Conservation (phyloP, 2,888 invertebrate genomes). For the Nezara viridula region DNA sequence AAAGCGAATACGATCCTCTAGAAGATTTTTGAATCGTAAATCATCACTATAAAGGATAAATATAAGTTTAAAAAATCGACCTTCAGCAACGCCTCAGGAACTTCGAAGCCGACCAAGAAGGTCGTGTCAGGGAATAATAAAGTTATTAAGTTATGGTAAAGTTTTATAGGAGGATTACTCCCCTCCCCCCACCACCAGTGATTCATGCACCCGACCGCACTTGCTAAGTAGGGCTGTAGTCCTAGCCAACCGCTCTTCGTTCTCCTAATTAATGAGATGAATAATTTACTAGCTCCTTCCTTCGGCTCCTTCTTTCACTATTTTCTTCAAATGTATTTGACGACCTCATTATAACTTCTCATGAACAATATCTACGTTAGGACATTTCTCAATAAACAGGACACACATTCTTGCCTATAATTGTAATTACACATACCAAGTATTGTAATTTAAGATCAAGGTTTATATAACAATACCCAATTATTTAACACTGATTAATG, state of each 20-base stretch:
- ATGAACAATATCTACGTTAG: too few relatives aligned
- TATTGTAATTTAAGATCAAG: too few relatives aligned
- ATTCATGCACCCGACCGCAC: slow-evolving; percentile 5
- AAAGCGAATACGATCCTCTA: too few relatives aligned
- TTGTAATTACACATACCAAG: too few relatives aligned
- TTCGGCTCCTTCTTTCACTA: background rate
- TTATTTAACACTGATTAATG: too few relatives aligned
- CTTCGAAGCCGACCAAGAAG: background rate
- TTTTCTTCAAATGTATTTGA: background rate
- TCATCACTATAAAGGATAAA: background rate
- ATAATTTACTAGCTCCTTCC: slow-evolving; percentile 1
- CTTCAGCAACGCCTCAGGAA: background rate
- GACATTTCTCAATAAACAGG: too few relatives aligned
- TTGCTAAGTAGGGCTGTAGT: background rate
- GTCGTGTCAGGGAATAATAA: background rate
- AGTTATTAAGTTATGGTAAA: background rate
- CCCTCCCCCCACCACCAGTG: too few relatives aligned
- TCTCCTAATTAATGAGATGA: background rate
- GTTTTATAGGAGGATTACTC: background rate
- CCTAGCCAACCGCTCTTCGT: background rate
- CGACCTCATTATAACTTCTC: background rate
- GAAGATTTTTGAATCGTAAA: background rate
- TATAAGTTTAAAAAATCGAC: background rate
- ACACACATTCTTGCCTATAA: too few relatives aligned
- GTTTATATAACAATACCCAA: too few relatives aligned